Base-by-base conservation (phyloP, 2,888 invertebrate genomes). In the Polietes domitor region DNA sequence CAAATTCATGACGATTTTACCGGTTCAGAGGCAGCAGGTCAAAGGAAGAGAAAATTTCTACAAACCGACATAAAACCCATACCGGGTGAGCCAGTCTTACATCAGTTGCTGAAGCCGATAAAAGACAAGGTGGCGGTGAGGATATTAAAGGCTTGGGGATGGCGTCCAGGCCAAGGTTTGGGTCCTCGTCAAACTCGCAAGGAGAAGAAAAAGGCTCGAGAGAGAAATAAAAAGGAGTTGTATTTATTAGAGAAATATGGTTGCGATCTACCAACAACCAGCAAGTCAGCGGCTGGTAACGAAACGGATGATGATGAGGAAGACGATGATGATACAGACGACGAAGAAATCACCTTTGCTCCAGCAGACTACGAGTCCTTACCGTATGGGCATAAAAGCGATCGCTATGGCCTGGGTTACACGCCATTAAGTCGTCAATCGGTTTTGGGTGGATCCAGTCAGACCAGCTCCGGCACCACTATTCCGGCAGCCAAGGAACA, bases 41-140 rank as follows among this genome's bases (percentile, higher is more conserved):
- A 86, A 17, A 89, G 92, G 86, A 93, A 93, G 83, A 88, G 92
- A 83, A 94, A 92, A 87, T 85, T 86, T 76, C 86, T 87, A 87
- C 89, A 86, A 85, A 86, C 86, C 0, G 80, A 85, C 12, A 82
- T 84, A 12, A 90, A 91, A 0, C 88, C 91, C 2, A 92, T 92
- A 76, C 91, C 92, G 89, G 96, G 96, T 0, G 94, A 94, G 83
- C 96, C 96, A 10, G 96, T 96, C 0, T 91, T 97, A 4, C 94
- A 95, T 72, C 94, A 95, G 80, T 89, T 97, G 1, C 91, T 97
- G 17, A 93, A 94, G 24, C 95, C 96, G 0, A 94, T 95, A 19
- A 97, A 97, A 86, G 96, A 98, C 90, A 97, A 98, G 0, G 95
- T 98, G 9, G 99, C 99, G 0, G 95, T 98, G 58, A 94, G 94